A percentile compares a stretch with the other conserved stretches of the same genome.
Conservation (phyloP, 2,113 vertebrate species). For the Daphoenositta chrysoptera region DNA sequence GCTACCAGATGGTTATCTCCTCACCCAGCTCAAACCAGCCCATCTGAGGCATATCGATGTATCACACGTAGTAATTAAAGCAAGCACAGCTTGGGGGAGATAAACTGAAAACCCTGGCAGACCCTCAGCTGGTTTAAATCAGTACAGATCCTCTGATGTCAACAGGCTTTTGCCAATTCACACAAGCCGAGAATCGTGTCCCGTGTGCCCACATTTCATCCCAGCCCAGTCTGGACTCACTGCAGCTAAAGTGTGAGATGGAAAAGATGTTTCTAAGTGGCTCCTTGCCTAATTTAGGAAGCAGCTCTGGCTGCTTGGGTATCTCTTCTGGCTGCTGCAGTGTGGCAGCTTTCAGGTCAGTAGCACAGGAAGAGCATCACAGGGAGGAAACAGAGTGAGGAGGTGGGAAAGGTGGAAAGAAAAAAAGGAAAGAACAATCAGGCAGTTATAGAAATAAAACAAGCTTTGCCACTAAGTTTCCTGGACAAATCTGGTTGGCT, state of each 20-base stretch:
- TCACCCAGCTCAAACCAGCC: neutral
- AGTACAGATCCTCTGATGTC: neutral
- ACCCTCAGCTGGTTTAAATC: neutral
- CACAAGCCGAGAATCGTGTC: neutral
- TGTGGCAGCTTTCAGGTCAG: neutral
- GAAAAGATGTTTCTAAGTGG: neutral
- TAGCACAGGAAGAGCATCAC: neutral
- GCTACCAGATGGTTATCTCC: neutral
- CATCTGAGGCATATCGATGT: neutral
- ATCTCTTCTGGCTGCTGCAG: neutral
- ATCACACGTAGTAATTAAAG: neutral
- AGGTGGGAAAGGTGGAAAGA: neutral
- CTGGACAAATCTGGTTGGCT: neutral
- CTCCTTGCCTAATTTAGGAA: neutral
- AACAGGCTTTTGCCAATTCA: neutral
- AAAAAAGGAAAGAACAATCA: neutral
- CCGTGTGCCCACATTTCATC: neutral
- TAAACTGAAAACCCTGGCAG: neutral
- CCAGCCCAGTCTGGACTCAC: neutral
- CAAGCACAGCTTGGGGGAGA: neutral
- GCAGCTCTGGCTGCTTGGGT: neutral
- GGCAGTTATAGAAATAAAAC: neutral
- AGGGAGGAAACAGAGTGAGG: neutral
- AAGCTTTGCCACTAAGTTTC: neutral
- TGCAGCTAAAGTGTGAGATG: neutral